Base-by-base conservation (phyloP, 2,888 invertebrate species). In the Phragmatobia fuliginosa region DNA sequence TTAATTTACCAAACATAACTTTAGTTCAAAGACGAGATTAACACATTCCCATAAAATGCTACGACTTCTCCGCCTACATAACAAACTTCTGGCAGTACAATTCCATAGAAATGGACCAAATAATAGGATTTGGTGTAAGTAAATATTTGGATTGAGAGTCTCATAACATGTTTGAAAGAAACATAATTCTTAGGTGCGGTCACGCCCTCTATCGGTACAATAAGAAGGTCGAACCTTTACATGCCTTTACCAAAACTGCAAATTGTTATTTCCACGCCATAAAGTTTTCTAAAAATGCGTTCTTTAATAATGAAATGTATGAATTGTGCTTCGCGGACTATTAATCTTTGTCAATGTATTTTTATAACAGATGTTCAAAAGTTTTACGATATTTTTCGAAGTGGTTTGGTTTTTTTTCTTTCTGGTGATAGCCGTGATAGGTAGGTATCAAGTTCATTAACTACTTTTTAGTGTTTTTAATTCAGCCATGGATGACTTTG, bases 221-320 rank as follows among this genome's bases (percentile, higher is more conserved):
- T 88, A 80, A 76, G 78, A 83, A 85, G 85, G 80, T 83, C 71
- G 74, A 67, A 80, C 76, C 84, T 84, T 87, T 79, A 89, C 91
- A 67, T 49, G 32, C 56, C 61, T 70, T 67, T 33, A 64, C 71
- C 93, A 84, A 86, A 87, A 91, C 87, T 91, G 92, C 94, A 94
- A 95, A 94, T 94, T 94, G 91, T 92, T 88, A 88, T 91, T 94
- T 94, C 94, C 94, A 92, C 89, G 82, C 91, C 91, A 94, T 94
- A 92, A 93, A 94, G 61, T 92, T 92, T 91, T 90, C 85, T 88
- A 87, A 92, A 91, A 90, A 87, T 90, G 58, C 82, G 74, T 80
- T 82, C 84, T 86, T 80, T 82, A 78, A 80, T 82, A 78, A 77
- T 84, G 77, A 81, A 84, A 85, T 88, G 86, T 86, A 90, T 87